A percentile compares a stretch with the other conserved stretches of the same genome.
Evolutionary conservation across 1,140 invertebrate genomes (phyloP).

Genomic region (Apis laboriosa): DNA sequence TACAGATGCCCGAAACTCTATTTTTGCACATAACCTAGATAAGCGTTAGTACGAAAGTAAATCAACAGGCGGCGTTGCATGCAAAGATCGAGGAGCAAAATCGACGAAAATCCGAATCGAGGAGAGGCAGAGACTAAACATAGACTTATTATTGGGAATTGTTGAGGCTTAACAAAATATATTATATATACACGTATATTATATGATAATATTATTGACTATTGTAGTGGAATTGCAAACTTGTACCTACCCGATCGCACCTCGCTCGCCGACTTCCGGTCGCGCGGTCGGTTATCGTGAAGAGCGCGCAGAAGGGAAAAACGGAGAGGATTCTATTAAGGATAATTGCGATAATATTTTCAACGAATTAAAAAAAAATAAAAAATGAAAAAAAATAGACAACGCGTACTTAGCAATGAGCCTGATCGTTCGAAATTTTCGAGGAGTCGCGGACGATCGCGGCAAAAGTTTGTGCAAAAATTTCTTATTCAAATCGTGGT

Average conservation of each 20-base stretch:
- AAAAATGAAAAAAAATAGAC: conserved; percentile 52
- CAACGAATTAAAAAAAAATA: conserved; percentile 53
- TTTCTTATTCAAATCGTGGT: background rate
- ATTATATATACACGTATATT: conserved; percentile 65
- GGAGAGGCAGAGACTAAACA: conserved; percentile 38
- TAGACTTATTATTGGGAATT: conserved; percentile 74
- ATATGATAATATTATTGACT: conserved; percentile 56
- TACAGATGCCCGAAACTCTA: conserved; percentile 1
- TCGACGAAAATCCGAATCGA: conserved; percentile 15
- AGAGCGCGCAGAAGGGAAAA: conserved; percentile 4
- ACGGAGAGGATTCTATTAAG: conserved; percentile 32
- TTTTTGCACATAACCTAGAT: conserved; percentile 11
- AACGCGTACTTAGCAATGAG: conserved; percentile 47
- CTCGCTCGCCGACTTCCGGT: conserved; percentile 17
- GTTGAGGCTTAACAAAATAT: conserved; percentile 73
- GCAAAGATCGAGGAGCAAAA: background rate
- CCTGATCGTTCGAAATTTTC: conserved; percentile 49
- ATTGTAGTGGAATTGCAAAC: conserved; percentile 71
- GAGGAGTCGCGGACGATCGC: conserved; percentile 54
- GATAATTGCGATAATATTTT: conserved; percentile 54
- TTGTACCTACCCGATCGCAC: conserved; percentile 53
- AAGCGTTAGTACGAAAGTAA: background rate
- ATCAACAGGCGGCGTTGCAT: background rate
- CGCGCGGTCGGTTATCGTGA: background rate
- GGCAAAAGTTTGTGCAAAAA: background rate